Base-by-base conservation (phyloP, 2,113 vertebrate species). In the Tetrao urogallus region DNA sequence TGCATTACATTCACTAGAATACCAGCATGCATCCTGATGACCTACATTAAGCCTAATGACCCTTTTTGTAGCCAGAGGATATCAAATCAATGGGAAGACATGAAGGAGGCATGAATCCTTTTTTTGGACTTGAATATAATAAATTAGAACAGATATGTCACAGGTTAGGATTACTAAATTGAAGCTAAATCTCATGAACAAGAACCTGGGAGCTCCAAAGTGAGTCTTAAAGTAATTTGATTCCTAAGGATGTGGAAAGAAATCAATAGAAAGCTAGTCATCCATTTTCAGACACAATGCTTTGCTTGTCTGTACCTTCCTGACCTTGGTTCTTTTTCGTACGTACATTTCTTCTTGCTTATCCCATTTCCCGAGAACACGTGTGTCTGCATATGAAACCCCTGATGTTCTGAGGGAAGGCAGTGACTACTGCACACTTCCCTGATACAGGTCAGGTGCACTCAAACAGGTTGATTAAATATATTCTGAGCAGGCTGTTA, bases 181-280 rank as follows among this genome's bases (percentile, higher is more conserved):
- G 5, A 78, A 86, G 75, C 60, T 70, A 93, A 92, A 89, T 73
- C 6, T 57, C 38, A 82, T 60, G 66, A 96, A 38, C 48, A 88
- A 84, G 94, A 94, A 63, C 28, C 60, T 61, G 38, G 32, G 71
- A 78, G 36, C 80, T 93, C 42, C 72, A 75, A 63, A 86, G 64
- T 56, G 45, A 92, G 34, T 48, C 77, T 90, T 88, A 25, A 1
- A 73, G 82, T 40, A 70, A 78, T 96, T 93, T 54, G 52, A 91
- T 94, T 94, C 58, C 70, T 82, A 63, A 96, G 66, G 73, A 92
- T 90, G 86, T 73, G 42, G 94, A 82, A 86, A 91, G 72, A 88
- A 94, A 96, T 95, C 91, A 86, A 94, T 92, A 88, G 70, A 67
- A 91, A 93, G 79, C 77, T 86, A 86, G 22, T 91, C 64, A 95